Conservation (phyloP, 2,797 vertebrate species). For the Pagetopsis macropterus region DNA sequence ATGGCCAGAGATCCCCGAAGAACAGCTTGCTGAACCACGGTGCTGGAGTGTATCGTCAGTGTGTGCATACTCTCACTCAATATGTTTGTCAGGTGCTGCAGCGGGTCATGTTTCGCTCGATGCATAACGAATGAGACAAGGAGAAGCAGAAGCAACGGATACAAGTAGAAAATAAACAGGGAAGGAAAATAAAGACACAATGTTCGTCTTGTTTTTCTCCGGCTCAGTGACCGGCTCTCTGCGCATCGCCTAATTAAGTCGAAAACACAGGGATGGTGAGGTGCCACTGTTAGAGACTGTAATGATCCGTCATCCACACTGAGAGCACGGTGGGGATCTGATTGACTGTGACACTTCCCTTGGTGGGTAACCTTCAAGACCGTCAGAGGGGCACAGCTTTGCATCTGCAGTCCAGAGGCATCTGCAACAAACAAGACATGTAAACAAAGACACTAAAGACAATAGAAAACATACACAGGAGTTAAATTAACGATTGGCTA, state of each 20-base stretch:
- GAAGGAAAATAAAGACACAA: conserved; percentile 29
- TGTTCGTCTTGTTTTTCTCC: conserved; percentile 42
- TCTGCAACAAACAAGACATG: conserved; percentile 4
- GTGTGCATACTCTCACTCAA: conserved; percentile 20
- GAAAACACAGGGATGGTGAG: conserved; percentile 32
- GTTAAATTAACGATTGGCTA: not conserved
- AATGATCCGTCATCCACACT: conserved; percentile 72
- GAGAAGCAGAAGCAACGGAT: conserved; percentile 27
- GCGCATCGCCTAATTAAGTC: conserved; percentile 63
- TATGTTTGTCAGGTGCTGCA: conserved; percentile 10
- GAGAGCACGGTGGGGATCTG: conserved; percentile 56
- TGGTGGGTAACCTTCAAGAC: conserved; percentile 62
- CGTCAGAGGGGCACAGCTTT: conserved; percentile 6
- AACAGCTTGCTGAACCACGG: conserved; percentile 22
- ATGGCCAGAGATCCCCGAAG: conserved; percentile 42
- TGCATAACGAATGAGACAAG: conserved; percentile 47
- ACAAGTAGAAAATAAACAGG: conserved; percentile 3
- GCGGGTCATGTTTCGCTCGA: conserved; percentile 20
- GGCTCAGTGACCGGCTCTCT: conserved; percentile 38
- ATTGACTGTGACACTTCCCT: conserved; percentile 71
- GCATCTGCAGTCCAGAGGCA: conserved; percentile 7
- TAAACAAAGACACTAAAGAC: not conserved
- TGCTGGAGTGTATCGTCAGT: not conserved
- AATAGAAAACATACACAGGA: not conserved
- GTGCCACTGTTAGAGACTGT: conserved; percentile 61